phyloP scores from a whole-genome alignment of 2,888 invertebrate species.

The Campaea margaritaria region DNA sequence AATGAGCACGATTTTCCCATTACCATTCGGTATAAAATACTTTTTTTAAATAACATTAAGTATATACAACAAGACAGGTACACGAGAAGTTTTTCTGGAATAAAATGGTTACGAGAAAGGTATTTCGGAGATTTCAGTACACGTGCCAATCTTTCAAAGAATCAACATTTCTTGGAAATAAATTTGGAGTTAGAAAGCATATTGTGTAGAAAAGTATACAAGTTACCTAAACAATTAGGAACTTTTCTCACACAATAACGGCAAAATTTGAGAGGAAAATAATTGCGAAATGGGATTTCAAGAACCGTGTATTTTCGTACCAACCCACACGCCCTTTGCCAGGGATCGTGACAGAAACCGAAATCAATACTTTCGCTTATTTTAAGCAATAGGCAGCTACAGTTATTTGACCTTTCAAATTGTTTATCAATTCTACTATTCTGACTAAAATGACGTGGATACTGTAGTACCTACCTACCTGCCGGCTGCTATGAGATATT shows the following conservation, averaged over 20 bases:
- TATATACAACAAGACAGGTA: too few species aligned
- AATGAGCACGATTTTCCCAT: too few species aligned
- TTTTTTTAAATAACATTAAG: too few species aligned
- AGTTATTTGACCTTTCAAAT: constrained; percentile 9
- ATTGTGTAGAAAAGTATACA: too few species aligned
- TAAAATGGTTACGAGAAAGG: too few species aligned
- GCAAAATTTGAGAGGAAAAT: constrained; percentile 6
- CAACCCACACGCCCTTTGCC: constrained; percentile 17
- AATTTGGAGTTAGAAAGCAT: too few species aligned
- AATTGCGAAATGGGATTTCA: constrained; percentile 1
- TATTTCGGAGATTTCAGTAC: too few species aligned
- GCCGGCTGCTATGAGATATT: constrained; percentile 10
- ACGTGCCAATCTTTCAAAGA: too few species aligned
- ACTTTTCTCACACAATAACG: constrained; percentile 1
- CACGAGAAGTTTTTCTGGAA: too few species aligned
- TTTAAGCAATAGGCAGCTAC: constrained; percentile 16
- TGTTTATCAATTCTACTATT: neutral
- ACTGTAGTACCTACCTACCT: constrained; percentile 4
- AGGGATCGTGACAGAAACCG: constrained; percentile 5
- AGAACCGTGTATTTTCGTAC: neutral
- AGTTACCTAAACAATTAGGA: neutral
- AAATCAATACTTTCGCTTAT: constrained; percentile 11
- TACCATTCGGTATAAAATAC: too few species aligned
- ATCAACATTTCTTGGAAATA: too few species aligned
- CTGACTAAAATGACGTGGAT: constrained; percentile 6